Conservation (phyloP, 1,140 invertebrate genomes). For the Protaetia brevitarsis region DNA sequence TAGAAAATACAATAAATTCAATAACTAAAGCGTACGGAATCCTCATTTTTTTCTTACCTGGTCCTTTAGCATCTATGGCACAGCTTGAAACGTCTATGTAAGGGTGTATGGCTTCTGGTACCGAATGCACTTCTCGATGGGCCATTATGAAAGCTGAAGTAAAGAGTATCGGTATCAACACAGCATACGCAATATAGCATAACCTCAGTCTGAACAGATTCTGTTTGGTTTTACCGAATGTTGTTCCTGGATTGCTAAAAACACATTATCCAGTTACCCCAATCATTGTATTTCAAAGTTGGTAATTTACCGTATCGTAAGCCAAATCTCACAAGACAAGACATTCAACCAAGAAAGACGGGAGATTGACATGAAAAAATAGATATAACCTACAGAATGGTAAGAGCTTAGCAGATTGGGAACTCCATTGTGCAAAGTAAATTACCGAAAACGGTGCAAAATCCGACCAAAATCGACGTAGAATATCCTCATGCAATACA, state of each 20-base stretch:
- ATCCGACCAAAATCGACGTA: background rate
- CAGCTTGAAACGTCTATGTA: background rate
- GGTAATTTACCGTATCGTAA: background rate
- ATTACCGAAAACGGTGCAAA: background rate
- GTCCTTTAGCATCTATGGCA: background rate
- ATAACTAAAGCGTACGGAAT: background rate
- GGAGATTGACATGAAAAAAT: background rate
- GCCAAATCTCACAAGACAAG: background rate
- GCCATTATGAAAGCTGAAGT: background rate
- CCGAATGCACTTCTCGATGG: background rate
- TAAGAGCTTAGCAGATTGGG: too few relatives aligned
- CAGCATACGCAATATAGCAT: background rate
- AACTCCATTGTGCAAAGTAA: too few relatives aligned
- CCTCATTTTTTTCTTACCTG: background rate
- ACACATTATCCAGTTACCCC: background rate
- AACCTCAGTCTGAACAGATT: background rate
- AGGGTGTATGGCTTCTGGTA: background rate
- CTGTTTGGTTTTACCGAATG: background rate
- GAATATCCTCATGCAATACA: background rate
- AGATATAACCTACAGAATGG: background rate
- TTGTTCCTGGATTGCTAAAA: background rate
- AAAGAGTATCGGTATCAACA: background rate
- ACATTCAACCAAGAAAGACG: background rate
- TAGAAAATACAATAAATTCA: background rate
- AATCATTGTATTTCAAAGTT: background rate